phyloP scores from a whole-genome alignment of 2,113 vertebrate genomes.

The Oncorhynchus mykiss region DNA sequence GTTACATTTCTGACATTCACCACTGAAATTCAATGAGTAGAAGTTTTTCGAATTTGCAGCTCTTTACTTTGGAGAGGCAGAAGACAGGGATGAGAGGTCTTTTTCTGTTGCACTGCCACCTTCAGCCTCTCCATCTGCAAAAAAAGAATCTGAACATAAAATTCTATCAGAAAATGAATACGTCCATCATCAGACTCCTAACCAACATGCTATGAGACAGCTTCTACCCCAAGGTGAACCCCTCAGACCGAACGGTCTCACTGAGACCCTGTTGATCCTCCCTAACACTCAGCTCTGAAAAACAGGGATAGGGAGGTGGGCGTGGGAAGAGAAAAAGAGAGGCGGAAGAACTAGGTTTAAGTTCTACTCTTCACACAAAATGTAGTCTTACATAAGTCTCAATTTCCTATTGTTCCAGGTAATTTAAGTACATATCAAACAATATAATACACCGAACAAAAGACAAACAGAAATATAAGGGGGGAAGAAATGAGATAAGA shows the following conservation, averaged over 20 bases:
- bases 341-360: background rate
- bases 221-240: slow-evolving; percentile 32
- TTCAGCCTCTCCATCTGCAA: slow-evolving; percentile 42
- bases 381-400: background rate
- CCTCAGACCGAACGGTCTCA: slow-evolving; percentile 48
- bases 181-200: background rate
- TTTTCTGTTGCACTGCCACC: background rate
- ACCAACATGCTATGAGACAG: background rate
- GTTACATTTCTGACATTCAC: background rate
- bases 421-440: no score
- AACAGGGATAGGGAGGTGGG: background rate
- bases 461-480: no score
- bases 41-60: background rate
- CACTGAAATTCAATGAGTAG: background rate
- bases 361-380: background rate
- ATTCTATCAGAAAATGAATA: no score
- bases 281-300: slow-evolving; percentile 32
- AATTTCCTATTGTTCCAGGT: no score
- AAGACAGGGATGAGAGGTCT: slow-evolving; percentile 41
- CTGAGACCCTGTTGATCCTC: slow-evolving; percentile 2
- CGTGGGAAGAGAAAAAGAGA: background rate
- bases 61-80: slow-evolving; percentile 51
- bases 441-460: background rate
- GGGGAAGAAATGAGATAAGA: background rate
- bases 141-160: slow-evolving; percentile 10